phyloP scores from a whole-genome alignment of 2,888 invertebrate species.

The Kryphioiulus occultus region DNA sequence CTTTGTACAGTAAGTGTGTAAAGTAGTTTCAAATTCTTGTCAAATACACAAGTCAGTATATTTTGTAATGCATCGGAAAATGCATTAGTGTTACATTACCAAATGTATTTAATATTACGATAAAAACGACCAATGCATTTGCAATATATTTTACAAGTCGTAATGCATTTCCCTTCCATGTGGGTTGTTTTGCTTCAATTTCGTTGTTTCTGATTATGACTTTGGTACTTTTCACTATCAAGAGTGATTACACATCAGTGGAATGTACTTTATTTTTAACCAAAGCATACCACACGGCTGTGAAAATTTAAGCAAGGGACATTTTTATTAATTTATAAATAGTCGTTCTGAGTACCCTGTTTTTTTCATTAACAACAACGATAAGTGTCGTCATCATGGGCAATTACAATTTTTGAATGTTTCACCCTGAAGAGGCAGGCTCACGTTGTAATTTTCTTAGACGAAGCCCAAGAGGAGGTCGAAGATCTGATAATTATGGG shows the following conservation, averaged over 20 bases:
- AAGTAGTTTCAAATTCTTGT: too few species aligned
- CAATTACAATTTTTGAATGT: background rate
- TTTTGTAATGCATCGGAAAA: too few species aligned
- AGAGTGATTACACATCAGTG: background rate
- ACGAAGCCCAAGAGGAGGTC: background rate
- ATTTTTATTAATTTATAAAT: background rate
- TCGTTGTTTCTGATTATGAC: background rate
- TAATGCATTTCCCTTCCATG: too few species aligned
- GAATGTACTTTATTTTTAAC: background rate
- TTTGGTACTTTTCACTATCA: background rate
- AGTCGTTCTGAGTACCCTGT: background rate
- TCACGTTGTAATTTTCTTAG: background rate
- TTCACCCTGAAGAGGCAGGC: conserved; percentile 7
- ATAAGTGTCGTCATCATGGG: background rate
- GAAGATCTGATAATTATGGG: conserved; percentile 13
- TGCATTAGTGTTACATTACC: too few species aligned
- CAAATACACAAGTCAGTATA: too few species aligned
- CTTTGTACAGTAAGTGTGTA: too few species aligned
- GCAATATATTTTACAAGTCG: too few species aligned
- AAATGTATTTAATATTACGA: too few species aligned
- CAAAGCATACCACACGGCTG: background rate
- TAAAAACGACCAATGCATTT: too few species aligned
- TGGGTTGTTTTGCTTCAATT: background rate
- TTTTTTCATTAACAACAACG: background rate
- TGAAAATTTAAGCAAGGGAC: background rate